Base-by-base conservation (phyloP, 2,888 invertebrate species). In the Eubasilissa splendida region DNA sequence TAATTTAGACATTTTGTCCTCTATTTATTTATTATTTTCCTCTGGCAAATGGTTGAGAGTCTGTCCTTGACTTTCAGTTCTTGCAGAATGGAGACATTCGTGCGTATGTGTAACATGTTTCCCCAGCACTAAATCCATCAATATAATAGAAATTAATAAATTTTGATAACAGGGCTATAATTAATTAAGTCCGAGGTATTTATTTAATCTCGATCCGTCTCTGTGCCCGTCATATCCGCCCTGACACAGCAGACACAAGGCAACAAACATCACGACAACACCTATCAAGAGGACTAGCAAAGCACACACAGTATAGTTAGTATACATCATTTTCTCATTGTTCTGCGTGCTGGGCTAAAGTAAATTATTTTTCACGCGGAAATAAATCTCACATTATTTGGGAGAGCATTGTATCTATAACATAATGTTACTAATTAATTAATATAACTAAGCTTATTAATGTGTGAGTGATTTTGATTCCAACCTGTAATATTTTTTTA, bases 181-280 rank as follows among this genome's bases (percentile, higher is more conserved):
- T 58, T n/a, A 8, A n/a, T 58, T 58, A 8, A 5, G 42, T 42
- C 0, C 4, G 42, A 4, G 58, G 58, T 58, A 8, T n/a, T 4
- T 9, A 4, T 58, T 58, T 5, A 58, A n/a, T 14, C 68, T 68
- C 9, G 50, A 68, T 42, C 50, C 68, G 50, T n/a, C 14, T 50
- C 68, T 68, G 14, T 5, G n/a, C 5, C 68, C n/a, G 68, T 50
- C 68, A n/a, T 52, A 68, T 10, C n/a, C 68, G n/a, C 68, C 68
- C 10, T 50, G 68, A 68, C 50, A 50, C n/a, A 68, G 68, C 52
- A 68, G 68, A n/a, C 52, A 52, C 22, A 68, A n/a, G 68, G 68
- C 12, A 68, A 50, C 68, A 68, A 68, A 50, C 68, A 68, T n/a
- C 68, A 50, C 42, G 63, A 63, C 50, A 68, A 68, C 52, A 14